Base-by-base conservation (phyloP, 2,113 vertebrate genomes). In the Colistium nudipinnis region DNA sequence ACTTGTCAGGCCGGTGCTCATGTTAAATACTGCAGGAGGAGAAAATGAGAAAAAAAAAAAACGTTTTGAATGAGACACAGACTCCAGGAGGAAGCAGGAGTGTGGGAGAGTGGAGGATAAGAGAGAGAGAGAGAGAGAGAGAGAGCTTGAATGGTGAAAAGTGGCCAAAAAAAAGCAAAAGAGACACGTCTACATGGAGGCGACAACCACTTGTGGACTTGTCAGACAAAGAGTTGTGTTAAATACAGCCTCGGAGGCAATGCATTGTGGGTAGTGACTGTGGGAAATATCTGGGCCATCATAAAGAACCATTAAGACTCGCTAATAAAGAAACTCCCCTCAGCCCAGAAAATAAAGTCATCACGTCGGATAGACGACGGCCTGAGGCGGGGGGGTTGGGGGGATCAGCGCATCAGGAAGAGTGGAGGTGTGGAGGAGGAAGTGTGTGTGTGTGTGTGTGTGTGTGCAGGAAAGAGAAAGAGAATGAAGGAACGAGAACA, bases 401-500 rank as follows among this genome's bases (percentile, higher is more conserved):
- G n/a, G n/a, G n/a, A n/a, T n/a, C n/a, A n/a, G n/a, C n/a, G n/a
- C n/a, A n/a, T n/a, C n/a, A n/a, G n/a, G n/a, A 14, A 41, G 35
- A 13, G 13, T 13, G 20, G 56, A 63, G 56, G 41, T 49, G 44
- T 24, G 28, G 31, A 1, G 4, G 35, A 52, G 38, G 56, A 53
- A 31, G 45, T 62, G 63, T 51, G 51, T 49, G 44, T 67, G 12
- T 47, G 20, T 47, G 44, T 6, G 44, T 10, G 12, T 13, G 19
- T 11, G 30, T 7, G 30, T 4, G 30, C n/a, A n/a, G n/a, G n/a
- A n/a, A n/a, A n/a, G n/a, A n/a, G n/a, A n/a, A n/a, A n/a, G n/a
- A n/a, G n/a, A n/a, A 5, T 82, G 84, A 87, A 85, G 70, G 86
- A 89, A 90, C 12, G 43, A 86, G 89, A 83, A 80, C 89, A 83